Base-by-base conservation (phyloP, 2,797 vertebrate genomes). In the Crenuchus spilurus region DNA sequence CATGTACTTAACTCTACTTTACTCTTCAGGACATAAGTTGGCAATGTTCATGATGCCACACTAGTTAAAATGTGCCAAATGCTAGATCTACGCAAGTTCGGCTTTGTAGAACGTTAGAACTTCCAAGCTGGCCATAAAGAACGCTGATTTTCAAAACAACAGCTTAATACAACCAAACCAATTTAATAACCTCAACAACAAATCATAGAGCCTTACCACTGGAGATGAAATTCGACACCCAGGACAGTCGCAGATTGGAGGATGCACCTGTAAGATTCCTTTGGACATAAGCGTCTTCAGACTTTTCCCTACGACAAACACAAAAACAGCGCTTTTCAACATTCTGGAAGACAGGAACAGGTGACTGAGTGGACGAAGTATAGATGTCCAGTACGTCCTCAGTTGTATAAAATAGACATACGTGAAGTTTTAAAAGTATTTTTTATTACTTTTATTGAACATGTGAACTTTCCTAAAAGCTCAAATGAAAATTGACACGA, bases 221-320 rank as follows among this genome's bases (percentile, higher is more conserved):
- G 97, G 97, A 90, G 97, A 99, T 83, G 97, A 99, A 89, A 99
- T 99, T 87, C 97, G 95, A 92, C 97, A 99, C 84, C 97, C 97
- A 16, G 97, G 96, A 86, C 97, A 99, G 88, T 99, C 97, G 89
- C 97, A 99, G 94, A 99, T 99, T 44, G 97, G 97, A 90, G 97
- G 97, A 88, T 99, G 97, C 93, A 99, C 97, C 93, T 99, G 97
- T 93, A 99, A 96, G 90, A 99, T 97, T 92, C 97, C 97, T 94
- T 99, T 99, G 93, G 97, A 99, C 97, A 99, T 99, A 87, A 99
- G 97, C 84, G 97, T 99, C 96, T 99, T 99, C 91, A 99, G 93
- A 91, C 97, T 99, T 94, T 99, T 99, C 83, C 97, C 97, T 99
- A 87, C 67, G 77, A 74, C 6, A 84, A 76, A 81, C 16, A 71